These are phyloP conservation scores for Pollicipes pollicipes DNA, from an alignment of 1,140 invertebrate genomes.

Conservation along the genomic window DNA sequence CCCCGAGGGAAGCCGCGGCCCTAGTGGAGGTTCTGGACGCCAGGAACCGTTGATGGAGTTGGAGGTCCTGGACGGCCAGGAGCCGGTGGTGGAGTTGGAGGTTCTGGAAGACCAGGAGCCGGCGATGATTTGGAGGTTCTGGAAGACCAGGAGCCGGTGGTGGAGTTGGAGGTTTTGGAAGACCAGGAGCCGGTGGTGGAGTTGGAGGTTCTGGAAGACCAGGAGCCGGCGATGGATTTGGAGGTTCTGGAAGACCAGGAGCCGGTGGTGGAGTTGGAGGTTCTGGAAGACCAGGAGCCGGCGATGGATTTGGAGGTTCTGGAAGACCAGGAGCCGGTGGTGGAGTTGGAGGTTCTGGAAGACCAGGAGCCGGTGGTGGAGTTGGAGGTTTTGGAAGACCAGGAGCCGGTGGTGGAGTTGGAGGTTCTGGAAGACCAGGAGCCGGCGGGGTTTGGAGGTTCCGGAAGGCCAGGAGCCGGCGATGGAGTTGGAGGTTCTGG, in stretches of 20 bases:
- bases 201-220: neutral
- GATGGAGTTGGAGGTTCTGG: too few species aligned
- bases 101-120: conserved; percentile 6
- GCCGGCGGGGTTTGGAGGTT: too few species aligned
- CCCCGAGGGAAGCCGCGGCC: too few species aligned
- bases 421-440: too few species aligned
- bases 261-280: conserved; percentile 10
- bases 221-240: neutral
- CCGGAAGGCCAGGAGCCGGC: too few species aligned
- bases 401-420: too few species aligned
- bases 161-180: conserved; percentile 10
- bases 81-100: conserved; percentile 9
- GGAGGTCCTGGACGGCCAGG: conserved; percentile 4
- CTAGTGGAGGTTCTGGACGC: neutral
- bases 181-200: conserved; percentile 6
- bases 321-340: too few species aligned
- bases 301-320: neutral
- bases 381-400: too few species aligned
- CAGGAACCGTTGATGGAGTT: neutral
- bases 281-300: neutral
- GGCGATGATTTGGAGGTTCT: conserved; percentile 5
- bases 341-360: too few species aligned
- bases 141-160: conserved; percentile 6
- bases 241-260: conserved; percentile 15
- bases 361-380: too few species aligned